Percentiles rank a stretch among this genome's conserved stretches.
phyloP scores from a whole-genome alignment of 1,140 invertebrate species.

The Conus betulinus region DNA sequence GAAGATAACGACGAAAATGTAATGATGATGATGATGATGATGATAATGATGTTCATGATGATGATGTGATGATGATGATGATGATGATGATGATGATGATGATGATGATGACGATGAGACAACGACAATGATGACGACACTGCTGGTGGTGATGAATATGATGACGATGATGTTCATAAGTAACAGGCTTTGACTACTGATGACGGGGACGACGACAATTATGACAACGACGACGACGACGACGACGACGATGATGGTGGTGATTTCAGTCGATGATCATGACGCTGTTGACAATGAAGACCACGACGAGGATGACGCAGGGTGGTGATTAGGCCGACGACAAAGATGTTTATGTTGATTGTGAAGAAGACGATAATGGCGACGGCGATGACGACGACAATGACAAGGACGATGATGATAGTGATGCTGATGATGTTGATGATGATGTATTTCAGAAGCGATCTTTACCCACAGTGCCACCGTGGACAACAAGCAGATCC shows the following conservation, averaged over 20 bases:
- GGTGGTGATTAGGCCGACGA: neutral
- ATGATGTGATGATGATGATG: neutral
- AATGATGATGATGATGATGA: neutral
- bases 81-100: too few species aligned
- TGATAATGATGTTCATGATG: neutral
- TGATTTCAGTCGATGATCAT: neutral
- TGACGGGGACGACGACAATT: too few species aligned
- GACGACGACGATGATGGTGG: conserved; percentile 1
- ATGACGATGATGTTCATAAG: neutral
- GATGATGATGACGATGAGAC: too few species aligned
- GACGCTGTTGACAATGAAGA: conserved; percentile 25
- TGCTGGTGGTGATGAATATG: neutral
- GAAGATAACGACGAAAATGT: too few species aligned
- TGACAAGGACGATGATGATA: neutral
- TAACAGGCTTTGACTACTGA: neutral
- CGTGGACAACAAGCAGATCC: conserved; percentile 61
- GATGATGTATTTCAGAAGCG: conserved; percentile 53
- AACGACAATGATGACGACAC: conserved; percentile 8
- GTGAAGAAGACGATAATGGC: neutral
- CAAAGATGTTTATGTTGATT: neutral
- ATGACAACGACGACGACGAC: too few species aligned
- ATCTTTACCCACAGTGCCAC: conserved; percentile 55
- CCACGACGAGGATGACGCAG: neutral
- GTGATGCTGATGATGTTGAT: neutral
- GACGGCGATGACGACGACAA: neutral